phyloP scores from a whole-genome alignment of 2,113 vertebrate genomes.

The Machaerirhynchus nigripectus region DNA sequence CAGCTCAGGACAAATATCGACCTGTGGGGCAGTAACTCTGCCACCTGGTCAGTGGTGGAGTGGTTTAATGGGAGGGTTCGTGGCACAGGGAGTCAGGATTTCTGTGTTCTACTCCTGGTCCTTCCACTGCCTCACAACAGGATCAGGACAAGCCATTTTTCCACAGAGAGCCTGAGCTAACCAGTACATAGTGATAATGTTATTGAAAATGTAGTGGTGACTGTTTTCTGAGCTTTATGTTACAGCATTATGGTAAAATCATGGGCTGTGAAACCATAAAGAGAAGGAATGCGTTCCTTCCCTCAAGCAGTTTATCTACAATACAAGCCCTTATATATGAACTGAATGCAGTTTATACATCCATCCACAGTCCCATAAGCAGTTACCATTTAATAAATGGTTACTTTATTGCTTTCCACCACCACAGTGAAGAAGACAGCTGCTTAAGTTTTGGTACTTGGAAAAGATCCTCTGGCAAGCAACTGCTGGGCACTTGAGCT shows the following conservation, averaged over 20 bases:
- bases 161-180: background rate
- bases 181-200: background rate
- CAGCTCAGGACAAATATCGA: background rate
- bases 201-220: background rate
- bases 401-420: background rate
- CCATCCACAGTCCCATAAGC: background rate
- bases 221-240: background rate
- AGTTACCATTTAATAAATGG: background rate
- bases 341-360: background rate
- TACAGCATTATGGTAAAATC: background rate
- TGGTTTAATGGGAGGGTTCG: background rate
- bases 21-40: background rate
- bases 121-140: background rate
- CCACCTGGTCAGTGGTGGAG: rapidly evolving
- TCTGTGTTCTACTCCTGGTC: background rate
- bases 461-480: background rate
- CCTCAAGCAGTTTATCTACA: background rate
- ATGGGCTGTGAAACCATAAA: background rate
- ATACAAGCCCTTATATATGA: background rate
- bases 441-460: background rate
- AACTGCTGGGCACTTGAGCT: background rate
- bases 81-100: background rate
- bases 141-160: background rate
- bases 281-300: background rate
- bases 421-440: background rate